Conservation (phyloP, 2,797 vertebrate species). For the Scolopax rusticola region DNA sequence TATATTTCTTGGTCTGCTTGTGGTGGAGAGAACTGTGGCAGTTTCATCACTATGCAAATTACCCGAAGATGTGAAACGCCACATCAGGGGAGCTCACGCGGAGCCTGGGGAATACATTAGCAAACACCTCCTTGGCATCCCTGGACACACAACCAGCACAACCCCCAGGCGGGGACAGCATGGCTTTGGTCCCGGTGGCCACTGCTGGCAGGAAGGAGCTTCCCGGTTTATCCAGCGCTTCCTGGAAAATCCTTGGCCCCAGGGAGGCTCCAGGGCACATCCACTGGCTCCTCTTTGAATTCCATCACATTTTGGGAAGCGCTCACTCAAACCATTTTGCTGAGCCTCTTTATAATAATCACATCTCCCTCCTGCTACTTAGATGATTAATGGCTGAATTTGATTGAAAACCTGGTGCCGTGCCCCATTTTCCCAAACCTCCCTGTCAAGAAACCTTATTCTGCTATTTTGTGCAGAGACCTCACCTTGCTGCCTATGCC, state of each 20-base stretch:
- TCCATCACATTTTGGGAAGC: neutral
- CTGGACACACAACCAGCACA: neutral
- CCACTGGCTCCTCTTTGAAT: neutral
- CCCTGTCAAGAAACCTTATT: constrained; percentile 24
- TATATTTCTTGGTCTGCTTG: neutral
- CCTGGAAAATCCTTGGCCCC: neutral
- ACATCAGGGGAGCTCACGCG: neutral
- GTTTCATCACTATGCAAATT: neutral
- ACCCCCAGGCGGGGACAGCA: neutral
- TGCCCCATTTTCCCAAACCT: neutral
- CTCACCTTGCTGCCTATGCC: constrained; percentile 43
- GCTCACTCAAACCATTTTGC: neutral
- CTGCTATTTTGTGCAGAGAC: constrained; percentile 49
- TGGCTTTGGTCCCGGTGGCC: neutral
- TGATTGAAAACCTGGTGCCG: constrained; percentile 4
- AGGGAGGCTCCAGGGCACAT: neutral
- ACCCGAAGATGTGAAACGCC: neutral
- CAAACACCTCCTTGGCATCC: neutral
- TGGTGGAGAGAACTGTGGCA: neutral
- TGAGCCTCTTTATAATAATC: neutral
- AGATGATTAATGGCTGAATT: constrained; percentile 37
- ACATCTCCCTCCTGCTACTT: neutral
- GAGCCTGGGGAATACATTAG: neutral
- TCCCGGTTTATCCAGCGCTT: fast-evolving
- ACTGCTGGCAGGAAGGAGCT: neutral